phyloP scores from a whole-genome alignment of 2,113 vertebrate genomes.

The Phylloscopus trochiloides region DNA sequence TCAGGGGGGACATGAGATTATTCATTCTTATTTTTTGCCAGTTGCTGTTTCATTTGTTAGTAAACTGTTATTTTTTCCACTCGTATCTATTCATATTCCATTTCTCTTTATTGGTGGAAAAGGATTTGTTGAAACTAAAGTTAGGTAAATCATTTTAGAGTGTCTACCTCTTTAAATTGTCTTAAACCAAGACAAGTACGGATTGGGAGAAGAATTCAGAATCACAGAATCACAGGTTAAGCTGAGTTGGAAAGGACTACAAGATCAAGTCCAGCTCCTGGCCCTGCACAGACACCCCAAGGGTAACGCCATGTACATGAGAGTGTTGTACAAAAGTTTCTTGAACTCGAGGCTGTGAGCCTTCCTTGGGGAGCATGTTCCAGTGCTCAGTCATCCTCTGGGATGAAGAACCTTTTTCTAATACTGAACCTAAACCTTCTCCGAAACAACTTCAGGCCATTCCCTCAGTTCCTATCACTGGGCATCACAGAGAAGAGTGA shows the following conservation, averaged over 20 bases:
- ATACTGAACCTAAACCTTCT: not conserved
- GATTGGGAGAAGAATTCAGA: not conserved
- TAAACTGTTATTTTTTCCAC: not conserved
- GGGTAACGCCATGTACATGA: not conserved
- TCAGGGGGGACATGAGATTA: accelerated
- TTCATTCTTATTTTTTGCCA: not conserved
- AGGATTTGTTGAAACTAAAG: not conserved
- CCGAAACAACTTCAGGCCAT: not conserved
- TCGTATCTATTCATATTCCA: accelerated
- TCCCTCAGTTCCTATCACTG: not conserved
- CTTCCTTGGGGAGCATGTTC: not conserved
- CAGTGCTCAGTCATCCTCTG: accelerated
- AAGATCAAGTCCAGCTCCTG: not conserved
- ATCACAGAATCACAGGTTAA: not conserved
- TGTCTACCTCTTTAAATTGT: not conserved
- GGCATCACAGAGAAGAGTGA: not conserved
- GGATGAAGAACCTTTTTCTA: not conserved
- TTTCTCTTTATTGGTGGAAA: not conserved
- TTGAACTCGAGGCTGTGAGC: not conserved
- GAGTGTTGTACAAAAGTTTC: accelerated
- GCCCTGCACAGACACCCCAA: not conserved
- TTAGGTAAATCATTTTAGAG: not conserved
- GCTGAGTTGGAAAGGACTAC: not conserved
- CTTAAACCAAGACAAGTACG: not conserved
- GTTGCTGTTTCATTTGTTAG: not conserved